Conservation (phyloP, 2,888 invertebrate species). For the Drosophila seclusa region DNA sequence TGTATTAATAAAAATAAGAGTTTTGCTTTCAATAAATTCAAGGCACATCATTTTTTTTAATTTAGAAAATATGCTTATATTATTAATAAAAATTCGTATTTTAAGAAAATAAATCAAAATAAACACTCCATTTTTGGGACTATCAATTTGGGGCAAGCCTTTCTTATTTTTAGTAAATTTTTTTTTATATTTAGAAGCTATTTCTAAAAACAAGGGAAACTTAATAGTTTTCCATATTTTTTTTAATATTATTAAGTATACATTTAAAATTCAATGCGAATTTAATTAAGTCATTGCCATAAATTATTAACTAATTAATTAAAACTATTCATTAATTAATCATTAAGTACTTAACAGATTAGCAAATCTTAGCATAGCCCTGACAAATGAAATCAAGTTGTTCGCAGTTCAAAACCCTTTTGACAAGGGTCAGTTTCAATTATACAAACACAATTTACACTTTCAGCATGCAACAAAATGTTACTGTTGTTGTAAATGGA, state of each 20-base stretch:
- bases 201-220: background rate
- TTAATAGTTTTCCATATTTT: background rate
- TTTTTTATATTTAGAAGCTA: background rate
- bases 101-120: too few relatives aligned
- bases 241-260: background rate
- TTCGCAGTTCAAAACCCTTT: conserved; percentile 4
- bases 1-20: too few relatives aligned
- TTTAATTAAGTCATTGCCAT: background rate
- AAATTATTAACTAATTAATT: background rate
- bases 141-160: too few relatives aligned
- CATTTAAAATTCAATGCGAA: background rate
- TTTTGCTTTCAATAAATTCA: too few relatives aligned
- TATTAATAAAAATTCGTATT: too few relatives aligned
- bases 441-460: background rate
- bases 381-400: background rate
- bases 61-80: too few relatives aligned
- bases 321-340: background rate
- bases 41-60: too few relatives aligned
- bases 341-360: background rate
- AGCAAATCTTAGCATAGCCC: background rate
- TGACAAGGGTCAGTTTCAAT: conserved; percentile 33
- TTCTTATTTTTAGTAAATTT: too few relatives aligned
- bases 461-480: background rate
- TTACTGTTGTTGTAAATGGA: conserved; percentile 13
- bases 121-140: too few relatives aligned